phyloP scores from a whole-genome alignment of 1,140 invertebrate genomes.

The Anastrepha obliqua region DNA sequence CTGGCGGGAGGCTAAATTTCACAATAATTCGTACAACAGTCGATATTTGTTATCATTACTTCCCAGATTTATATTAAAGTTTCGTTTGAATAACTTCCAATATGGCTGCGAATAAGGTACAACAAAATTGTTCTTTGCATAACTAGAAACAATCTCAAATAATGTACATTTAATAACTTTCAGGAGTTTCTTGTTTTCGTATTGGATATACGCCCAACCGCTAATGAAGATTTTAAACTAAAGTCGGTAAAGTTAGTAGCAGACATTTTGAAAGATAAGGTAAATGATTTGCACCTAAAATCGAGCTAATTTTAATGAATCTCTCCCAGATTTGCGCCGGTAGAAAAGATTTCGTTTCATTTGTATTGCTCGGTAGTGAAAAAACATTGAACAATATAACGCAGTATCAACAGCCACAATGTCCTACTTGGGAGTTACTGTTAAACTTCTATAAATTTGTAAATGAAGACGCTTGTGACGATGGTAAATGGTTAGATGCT shows the following conservation, averaged over 20 bases:
- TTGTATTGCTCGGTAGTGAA: slow-evolving; percentile 67
- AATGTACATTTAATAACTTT: neutral
- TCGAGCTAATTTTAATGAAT: neutral
- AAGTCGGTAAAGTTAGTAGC: slow-evolving; percentile 44
- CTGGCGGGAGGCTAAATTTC: no score
- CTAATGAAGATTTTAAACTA: slow-evolving; percentile 31
- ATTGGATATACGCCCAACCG: slow-evolving; percentile 2
- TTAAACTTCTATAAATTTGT: slow-evolving; percentile 63
- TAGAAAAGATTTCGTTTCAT: slow-evolving; percentile 67
- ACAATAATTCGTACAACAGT: no score
- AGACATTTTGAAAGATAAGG: slow-evolving; percentile 48
- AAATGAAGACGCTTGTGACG: slow-evolving; percentile 59
- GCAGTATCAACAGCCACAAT: slow-evolving; percentile 48
- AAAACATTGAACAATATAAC: slow-evolving; percentile 60
- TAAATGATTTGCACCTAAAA: neutral
- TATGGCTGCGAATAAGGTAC: slow-evolving; percentile 53
- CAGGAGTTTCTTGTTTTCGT: slow-evolving; percentile 49
- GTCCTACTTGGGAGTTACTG: slow-evolving; percentile 66
- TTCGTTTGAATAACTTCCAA: neutral
- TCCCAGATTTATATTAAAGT: no score
- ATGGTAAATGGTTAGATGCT: slow-evolving; percentile 68
- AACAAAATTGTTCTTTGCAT: neutral
- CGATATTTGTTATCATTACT: no score
- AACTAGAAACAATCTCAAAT: neutral
- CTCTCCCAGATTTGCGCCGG: slow-evolving; percentile 63